These are phyloP conservation scores for Drosophila maculinotata DNA, from an alignment of 2,888 invertebrate genomes.

Conservation along the genomic window DNA sequence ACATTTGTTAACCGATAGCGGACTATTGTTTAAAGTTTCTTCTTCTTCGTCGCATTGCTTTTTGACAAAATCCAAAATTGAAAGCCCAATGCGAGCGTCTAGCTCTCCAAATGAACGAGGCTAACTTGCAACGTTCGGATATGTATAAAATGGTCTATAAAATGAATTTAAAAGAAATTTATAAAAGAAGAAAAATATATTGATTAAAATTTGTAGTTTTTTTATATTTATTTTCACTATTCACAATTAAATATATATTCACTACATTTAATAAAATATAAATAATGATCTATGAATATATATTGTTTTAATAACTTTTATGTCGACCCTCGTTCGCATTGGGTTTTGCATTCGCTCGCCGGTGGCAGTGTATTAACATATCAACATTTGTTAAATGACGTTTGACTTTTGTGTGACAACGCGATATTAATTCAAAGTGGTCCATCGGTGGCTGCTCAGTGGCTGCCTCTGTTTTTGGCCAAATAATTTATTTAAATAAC, in stretches of 20 bases:
- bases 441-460: constrained; percentile 35
- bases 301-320: background rate
- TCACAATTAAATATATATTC: background rate
- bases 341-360: constrained; percentile 61
- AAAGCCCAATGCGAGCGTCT: constrained; percentile 25
- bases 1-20: constrained; percentile 52
- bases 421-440: constrained; percentile 73
- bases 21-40: constrained; percentile 41
- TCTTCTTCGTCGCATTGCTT: constrained; percentile 7
- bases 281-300: too few species aligned
- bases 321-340: constrained; percentile 24
- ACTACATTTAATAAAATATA: too few species aligned
- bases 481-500: constrained; percentile 81
- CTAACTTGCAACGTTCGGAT: constrained; percentile 1
- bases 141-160: background rate
- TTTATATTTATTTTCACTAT: too few species aligned
- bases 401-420: constrained; percentile 82
- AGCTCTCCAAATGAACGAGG: constrained; percentile 15
- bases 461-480: constrained; percentile 56
- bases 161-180: background rate
- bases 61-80: constrained; percentile 30
- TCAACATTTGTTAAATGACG: constrained; percentile 83
- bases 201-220: background rate
- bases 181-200: background rate
- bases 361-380: constrained; percentile 77